These are phyloP conservation scores for Leptodactylus fallax DNA, from an alignment of 2,797 vertebrate species.

Conservation along the genomic window DNA sequence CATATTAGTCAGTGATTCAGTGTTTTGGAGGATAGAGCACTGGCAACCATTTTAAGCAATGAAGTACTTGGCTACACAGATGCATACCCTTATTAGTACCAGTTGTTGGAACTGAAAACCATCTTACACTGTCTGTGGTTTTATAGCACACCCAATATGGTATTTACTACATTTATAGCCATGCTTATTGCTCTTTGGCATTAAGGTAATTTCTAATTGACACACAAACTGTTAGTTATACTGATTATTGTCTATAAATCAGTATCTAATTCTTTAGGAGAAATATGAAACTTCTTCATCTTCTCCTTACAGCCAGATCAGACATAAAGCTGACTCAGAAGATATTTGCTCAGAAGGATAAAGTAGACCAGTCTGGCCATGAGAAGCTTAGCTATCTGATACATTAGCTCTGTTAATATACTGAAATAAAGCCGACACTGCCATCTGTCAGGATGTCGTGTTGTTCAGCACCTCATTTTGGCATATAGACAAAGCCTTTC, in stretches of 20 bases:
- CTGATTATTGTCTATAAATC: neutral
- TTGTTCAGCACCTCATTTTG: conserved; percentile 52
- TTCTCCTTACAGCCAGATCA: conserved; percentile 39
- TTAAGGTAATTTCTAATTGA: neutral
- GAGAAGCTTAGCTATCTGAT: conserved; percentile 64
- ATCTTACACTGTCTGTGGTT: neutral
- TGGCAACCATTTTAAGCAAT: neutral
- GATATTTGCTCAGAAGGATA: conserved; percentile 62
- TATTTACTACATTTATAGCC: neutral
- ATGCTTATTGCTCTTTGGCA: neutral
- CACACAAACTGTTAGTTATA: neutral
- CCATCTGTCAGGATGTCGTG: conserved; percentile 58
- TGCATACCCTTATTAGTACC: neutral
- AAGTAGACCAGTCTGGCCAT: conserved; percentile 55
- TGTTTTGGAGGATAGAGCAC: neutral
- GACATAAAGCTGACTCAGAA: conserved; percentile 61
- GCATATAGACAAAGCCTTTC: conserved; percentile 48
- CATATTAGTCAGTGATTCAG: no score
- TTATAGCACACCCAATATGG: neutral
- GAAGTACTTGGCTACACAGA: neutral
- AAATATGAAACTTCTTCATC: conserved; percentile 24
- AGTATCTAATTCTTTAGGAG: neutral
- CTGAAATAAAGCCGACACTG: conserved; percentile 59
- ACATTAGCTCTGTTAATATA: conserved; percentile 61
- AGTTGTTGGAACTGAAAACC: neutral